phyloP scores from a whole-genome alignment of 2,797 vertebrate genomes.

The Pipistrellus pipistrellus region DNA sequence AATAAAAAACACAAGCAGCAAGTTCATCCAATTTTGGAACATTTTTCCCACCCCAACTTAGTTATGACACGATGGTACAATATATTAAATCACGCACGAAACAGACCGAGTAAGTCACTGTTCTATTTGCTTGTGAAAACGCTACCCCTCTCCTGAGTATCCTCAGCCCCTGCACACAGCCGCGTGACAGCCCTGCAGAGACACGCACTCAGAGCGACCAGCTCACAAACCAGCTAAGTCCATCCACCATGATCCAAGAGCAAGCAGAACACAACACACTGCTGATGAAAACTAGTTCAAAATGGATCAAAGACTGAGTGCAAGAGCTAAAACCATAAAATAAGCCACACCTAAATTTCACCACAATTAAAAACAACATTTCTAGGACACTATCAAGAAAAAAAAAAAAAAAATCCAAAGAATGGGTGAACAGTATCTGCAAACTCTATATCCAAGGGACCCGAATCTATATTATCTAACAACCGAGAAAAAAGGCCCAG shows the following conservation, averaged over 20 bases:
- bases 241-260: background rate
- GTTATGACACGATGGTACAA: background rate
- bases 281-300: background rate
- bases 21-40: background rate
- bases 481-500: background rate
- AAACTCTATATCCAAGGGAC: background rate
- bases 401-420: background rate
- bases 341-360: background rate
- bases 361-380: background rate
- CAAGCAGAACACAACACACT: background rate
- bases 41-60: background rate
- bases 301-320: background rate
- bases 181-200: background rate
- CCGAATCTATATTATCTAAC: background rate
- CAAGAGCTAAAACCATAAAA: background rate
- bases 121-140: conserved; percentile 9
- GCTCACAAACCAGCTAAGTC: background rate
- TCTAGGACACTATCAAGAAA: background rate
- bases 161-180: background rate
- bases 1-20: conserved; percentile 33
- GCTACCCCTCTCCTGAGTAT: background rate
- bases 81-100: background rate
- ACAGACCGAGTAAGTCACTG: background rate
- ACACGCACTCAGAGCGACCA: background rate
- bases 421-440: background rate